Conservation (phyloP, 2,797 vertebrate genomes). For the Cryptoblepharus egeriae region DNA sequence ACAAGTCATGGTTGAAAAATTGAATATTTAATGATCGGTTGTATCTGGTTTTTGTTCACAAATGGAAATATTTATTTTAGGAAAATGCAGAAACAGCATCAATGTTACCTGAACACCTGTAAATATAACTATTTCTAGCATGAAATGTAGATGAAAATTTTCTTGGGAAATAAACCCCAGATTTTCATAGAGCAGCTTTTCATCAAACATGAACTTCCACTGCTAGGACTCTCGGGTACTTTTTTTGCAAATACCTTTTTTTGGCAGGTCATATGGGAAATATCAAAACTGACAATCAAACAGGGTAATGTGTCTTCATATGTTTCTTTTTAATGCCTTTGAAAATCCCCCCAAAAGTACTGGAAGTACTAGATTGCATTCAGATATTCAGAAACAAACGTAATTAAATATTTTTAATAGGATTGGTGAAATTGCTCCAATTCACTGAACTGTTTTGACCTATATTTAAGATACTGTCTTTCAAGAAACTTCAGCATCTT, state of each 20-base stretch:
- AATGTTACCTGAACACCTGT: not conserved
- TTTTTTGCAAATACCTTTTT: not conserved
- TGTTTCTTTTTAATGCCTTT: not conserved
- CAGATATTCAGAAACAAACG: constrained; percentile 30
- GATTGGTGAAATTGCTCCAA: constrained; percentile 14
- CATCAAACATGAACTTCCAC: accelerated
- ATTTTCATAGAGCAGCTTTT: accelerated
- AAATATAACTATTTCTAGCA: accelerated
- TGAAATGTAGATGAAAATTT: not conserved
- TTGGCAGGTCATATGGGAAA: not conserved
- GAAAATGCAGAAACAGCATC: not conserved
- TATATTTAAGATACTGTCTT: constrained; percentile 55
- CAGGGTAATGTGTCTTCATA: accelerated
- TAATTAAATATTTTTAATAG: constrained; percentile 22
- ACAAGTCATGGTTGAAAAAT: constrained; percentile 27
- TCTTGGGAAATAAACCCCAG: not conserved
- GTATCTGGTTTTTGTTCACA: constrained; percentile 3
- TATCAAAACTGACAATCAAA: not conserved
- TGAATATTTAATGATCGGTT: constrained; percentile 16
- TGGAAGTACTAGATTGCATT: not conserved
- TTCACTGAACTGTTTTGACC: constrained; percentile 44
- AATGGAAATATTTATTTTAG: not conserved
- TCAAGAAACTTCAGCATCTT: constrained; percentile 9
- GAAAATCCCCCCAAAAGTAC: not conserved
- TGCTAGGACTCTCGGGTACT: not conserved